phyloP scores from a whole-genome alignment of 2,888 invertebrate species.

The Stramonita haemastoma region DNA sequence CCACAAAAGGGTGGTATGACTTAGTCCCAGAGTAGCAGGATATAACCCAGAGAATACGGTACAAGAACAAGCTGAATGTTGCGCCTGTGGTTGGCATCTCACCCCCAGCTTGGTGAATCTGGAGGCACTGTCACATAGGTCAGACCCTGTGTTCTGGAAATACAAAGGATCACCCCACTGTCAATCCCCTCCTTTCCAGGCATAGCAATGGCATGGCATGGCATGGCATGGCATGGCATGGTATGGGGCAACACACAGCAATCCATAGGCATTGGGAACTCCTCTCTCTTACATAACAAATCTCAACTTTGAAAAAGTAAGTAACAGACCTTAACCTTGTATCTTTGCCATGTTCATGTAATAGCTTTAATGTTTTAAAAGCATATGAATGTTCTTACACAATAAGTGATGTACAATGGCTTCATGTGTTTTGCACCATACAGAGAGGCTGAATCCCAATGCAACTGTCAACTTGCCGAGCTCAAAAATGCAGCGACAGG shows the following conservation, averaged over 20 bases:
- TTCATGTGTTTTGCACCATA: background rate
- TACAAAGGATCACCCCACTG: slow-evolving; percentile 42
- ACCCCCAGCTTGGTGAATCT: slow-evolving; percentile 56
- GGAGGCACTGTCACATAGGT: slow-evolving; percentile 55
- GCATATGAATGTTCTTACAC: no score
- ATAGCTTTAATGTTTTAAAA: no score
- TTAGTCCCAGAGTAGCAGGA: background rate
- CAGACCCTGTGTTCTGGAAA: slow-evolving; percentile 46
- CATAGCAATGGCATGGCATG: background rate
- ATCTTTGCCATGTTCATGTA: no score
- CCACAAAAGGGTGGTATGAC: background rate
- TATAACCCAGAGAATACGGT: no score
- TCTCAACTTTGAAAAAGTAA: no score
- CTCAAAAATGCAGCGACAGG: background rate
- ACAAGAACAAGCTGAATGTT: background rate
- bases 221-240: background rate
- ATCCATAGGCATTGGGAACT: background rate
- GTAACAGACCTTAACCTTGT: no score
- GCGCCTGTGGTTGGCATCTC: slow-evolving; percentile 34
- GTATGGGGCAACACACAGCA: slow-evolving; percentile 21
- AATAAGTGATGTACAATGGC: no score
- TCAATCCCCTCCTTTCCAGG: slow-evolving; percentile 19
- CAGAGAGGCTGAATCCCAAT: background rate
- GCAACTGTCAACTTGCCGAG: background rate
- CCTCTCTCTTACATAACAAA: background rate